Evolutionary conservation across 2,888 invertebrate genomes (phyloP).

Genomic region (Sphaerophoria rueppellii): DNA sequence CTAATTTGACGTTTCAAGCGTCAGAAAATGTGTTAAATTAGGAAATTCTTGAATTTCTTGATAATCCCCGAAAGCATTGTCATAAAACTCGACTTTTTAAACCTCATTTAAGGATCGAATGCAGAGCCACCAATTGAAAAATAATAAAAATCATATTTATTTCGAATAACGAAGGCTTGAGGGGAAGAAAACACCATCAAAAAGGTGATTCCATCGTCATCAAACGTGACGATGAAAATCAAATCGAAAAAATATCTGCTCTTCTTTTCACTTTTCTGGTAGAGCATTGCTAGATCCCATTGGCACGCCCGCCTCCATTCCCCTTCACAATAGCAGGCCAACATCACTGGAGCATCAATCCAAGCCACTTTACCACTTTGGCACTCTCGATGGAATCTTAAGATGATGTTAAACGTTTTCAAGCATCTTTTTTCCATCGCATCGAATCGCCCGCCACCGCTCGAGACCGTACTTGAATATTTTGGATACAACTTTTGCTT

Average conservation of each 20-base stretch:
- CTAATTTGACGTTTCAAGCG: too few relatives aligned
- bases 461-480: neutral
- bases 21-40: too few relatives aligned
- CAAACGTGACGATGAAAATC: conserved; percentile 70
- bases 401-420: conserved; percentile 72
- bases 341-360: conserved; percentile 60
- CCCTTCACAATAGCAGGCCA: conserved; percentile 35
- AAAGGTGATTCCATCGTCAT: conserved; percentile 44
- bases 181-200: conserved; percentile 19
- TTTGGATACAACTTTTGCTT: neutral
- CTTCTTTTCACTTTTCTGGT: conserved; percentile 3
- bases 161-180: neutral
- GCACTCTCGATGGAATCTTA: conserved; percentile 72
- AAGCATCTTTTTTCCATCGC: conserved; percentile 48
- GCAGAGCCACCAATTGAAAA: conserved; percentile 15
- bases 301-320: conserved; percentile 1
- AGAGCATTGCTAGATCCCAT: conserved; percentile 1
- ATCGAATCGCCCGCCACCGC: neutral
- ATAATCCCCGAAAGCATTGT: too few relatives aligned
- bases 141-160: conserved; percentile 5
- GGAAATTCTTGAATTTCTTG: too few relatives aligned
- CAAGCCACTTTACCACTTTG: conserved; percentile 72
- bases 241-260: conserved; percentile 49
- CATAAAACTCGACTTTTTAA: too few relatives aligned
- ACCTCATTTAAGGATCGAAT: too few relatives aligned